Evolutionary conservation across 2,888 invertebrate species (phyloP).

Genomic region (Synanthedon myopaeformis): DNA sequence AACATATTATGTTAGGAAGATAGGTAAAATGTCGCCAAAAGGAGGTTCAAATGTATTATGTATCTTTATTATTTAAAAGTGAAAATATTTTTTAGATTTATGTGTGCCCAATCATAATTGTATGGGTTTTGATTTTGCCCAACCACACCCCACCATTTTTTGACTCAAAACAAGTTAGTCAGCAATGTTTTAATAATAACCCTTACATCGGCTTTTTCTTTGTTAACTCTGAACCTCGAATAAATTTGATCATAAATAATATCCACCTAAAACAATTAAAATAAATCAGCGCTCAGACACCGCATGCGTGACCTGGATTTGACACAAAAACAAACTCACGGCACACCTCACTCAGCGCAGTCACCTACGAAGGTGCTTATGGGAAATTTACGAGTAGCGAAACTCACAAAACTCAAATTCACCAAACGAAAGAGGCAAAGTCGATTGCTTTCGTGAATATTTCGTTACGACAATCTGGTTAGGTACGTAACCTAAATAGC

Average conservation of each 20-base stretch:
- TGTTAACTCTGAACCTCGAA: too few species aligned
- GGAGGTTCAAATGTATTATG: too few species aligned
- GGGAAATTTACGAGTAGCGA: slow-evolving; percentile 33
- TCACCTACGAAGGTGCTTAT: slow-evolving; percentile 40
- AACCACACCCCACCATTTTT: too few species aligned
- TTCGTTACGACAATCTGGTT: slow-evolving; percentile 65
- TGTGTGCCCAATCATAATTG: too few species aligned
- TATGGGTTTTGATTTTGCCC: too few species aligned
- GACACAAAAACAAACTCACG: slow-evolving; percentile 29
- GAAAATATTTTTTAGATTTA: too few species aligned
- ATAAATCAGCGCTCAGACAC: slow-evolving; percentile 17
- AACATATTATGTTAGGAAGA: too few species aligned
- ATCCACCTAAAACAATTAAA: slow-evolving; percentile 11
- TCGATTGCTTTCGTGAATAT: slow-evolving; percentile 56
- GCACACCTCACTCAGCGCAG: slow-evolving; percentile 23
- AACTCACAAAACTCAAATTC: slow-evolving; percentile 32
- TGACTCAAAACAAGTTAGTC: too few species aligned
- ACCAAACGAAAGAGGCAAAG: slow-evolving; percentile 30
- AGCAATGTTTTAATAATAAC: too few species aligned
- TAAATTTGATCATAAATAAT: not conserved
- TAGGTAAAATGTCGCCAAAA: too few species aligned
- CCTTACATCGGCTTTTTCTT: too few species aligned
- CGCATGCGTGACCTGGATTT: slow-evolving; percentile 30
- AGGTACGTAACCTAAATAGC: slow-evolving; percentile 59
- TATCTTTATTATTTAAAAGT: too few species aligned